phyloP scores from a whole-genome alignment of 2,888 invertebrate genomes.

The Meteorus colon region DNA sequence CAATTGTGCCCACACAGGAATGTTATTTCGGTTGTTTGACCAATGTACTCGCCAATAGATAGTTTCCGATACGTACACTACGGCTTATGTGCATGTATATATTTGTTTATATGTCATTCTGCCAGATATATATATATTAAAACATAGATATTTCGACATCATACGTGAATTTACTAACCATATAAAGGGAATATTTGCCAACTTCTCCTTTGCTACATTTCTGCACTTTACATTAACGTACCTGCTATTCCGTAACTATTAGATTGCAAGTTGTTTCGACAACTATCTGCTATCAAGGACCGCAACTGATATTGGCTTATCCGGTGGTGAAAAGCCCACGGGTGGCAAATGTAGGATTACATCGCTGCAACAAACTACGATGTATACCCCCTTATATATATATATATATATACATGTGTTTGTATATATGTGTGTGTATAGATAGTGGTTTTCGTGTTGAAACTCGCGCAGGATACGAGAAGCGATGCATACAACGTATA shows the following conservation, averaged over 20 bases:
- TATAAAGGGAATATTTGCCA: not conserved
- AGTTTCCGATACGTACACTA: conserved; percentile 4
- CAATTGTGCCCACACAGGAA: conserved; percentile 35
- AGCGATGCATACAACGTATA: not conserved
- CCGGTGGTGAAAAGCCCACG: conserved; percentile 19
- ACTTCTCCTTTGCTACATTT: not conserved
- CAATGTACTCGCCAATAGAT: conserved; percentile 25
- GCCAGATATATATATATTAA: not conserved
- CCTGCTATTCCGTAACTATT: conserved; percentile 24
- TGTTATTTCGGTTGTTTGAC: conserved; percentile 32
- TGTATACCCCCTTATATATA: not conserved
- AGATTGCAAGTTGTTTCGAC: conserved; percentile 34
- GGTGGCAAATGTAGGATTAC: conserved; percentile 4
- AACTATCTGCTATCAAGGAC: conserved; percentile 41
- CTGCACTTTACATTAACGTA: conserved; percentile 31
- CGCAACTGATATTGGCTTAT: conserved; percentile 44
- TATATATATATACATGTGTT: not conserved
- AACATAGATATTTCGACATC: no score
- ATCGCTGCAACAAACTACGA: conserved; percentile 3
- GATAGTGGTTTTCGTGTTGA: not conserved
- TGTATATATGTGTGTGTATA: not conserved
- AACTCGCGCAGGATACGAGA: not conserved
- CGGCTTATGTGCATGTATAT: not conserved
- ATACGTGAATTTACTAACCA: not conserved
- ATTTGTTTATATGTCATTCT: conserved; percentile 6